A percentile compares a stretch with the other conserved stretches of the same genome.
Evolutionary conservation across 1,140 invertebrate species (phyloP).

Genomic region (Aricia agestis): DNA sequence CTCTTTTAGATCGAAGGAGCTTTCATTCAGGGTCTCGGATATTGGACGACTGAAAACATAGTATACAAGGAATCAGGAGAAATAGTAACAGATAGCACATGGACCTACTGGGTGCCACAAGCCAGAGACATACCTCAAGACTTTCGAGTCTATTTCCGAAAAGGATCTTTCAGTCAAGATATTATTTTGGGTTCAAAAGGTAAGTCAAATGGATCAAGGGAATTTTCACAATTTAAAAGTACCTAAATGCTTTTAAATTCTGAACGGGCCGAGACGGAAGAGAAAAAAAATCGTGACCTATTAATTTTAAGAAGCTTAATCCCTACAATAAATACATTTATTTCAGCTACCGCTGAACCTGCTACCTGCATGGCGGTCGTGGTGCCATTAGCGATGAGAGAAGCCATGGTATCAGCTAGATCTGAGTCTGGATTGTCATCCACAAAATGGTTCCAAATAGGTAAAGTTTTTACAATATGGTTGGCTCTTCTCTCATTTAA

Average conservation of each 20-base stretch:
- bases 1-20: conserved; percentile 81
- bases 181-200: conserved; percentile 86
- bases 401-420: conserved; percentile 77
- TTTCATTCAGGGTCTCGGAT: conserved; percentile 90
- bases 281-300: too few relatives aligned
- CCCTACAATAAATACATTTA: background rate
- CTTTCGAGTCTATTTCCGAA: conserved; percentile 83
- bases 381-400: conserved; percentile 82
- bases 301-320: too few relatives aligned
- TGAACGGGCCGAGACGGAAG: too few relatives aligned
- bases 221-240: too few relatives aligned
- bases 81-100: conserved; percentile 84
- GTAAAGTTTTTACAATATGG: conserved; percentile 23
- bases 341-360: conserved; percentile 85
- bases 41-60: conserved; percentile 85
- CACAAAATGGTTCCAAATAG: conserved; percentile 47
- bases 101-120: conserved; percentile 88
- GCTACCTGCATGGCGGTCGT: conserved; percentile 81
- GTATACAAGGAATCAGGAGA: conserved; percentile 79
- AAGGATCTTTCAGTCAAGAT: conserved; percentile 81
- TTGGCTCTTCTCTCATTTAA: too few relatives aligned
- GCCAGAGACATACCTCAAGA: conserved; percentile 89
- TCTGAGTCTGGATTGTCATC: conserved; percentile 69
- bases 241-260: too few relatives aligned
- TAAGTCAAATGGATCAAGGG: too few relatives aligned